Evolutionary conservation across 2,888 invertebrate genomes (phyloP), one percentile per base, ranked within the genome.

Genomic region (Abrostola tripartita): DNA sequence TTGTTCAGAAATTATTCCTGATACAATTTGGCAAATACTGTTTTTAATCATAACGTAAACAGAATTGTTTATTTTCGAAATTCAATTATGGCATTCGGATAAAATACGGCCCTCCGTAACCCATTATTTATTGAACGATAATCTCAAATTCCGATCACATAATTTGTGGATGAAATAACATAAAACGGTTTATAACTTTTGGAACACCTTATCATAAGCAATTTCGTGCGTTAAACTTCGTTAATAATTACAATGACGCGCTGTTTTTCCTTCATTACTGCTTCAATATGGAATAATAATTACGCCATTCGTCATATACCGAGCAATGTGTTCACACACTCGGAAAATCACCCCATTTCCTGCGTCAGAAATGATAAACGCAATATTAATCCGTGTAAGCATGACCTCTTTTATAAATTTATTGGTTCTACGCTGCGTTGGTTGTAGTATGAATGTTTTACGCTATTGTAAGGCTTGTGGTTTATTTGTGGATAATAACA

Each of bases 331-430:
- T 71, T 76, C 65, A 79, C 54, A 61, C 64, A 70, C 54, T 74
- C 54, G 70, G 76, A 74, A 80, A 79, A 80, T 80, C 76, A 78
- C 62, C 66, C 75, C 36, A 74, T 71, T 77, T 64, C 65, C 57
- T 56, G 52, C 68, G 67, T 76, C 74, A 74, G 67, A 70, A 68
- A 77, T 78, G 78, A 79, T 78, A 70, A 72, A 80, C 67, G 71
- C 70, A 72, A 66, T 78, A 79, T 78, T 79, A 79, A 79, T 79
- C 74, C 74, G 52, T 74, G 69, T 68, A 71, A 71, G 80, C 76
- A 63, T 78, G 80, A 79, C 80, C 78, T 80, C 70, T 61, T 75
- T 75, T 72, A 64, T 78, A 64, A 74, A 79, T 80, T 76, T 80
- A 79, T 79, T 68, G 76, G 68, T 71, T 6, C 49, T 64, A 66